A percentile compares a stretch with the other conserved stretches of the same genome.
These are phyloP conservation scores for Oophaga sylvatica DNA, from an alignment of 2,797 vertebrate species.

Conservation along the genomic window DNA sequence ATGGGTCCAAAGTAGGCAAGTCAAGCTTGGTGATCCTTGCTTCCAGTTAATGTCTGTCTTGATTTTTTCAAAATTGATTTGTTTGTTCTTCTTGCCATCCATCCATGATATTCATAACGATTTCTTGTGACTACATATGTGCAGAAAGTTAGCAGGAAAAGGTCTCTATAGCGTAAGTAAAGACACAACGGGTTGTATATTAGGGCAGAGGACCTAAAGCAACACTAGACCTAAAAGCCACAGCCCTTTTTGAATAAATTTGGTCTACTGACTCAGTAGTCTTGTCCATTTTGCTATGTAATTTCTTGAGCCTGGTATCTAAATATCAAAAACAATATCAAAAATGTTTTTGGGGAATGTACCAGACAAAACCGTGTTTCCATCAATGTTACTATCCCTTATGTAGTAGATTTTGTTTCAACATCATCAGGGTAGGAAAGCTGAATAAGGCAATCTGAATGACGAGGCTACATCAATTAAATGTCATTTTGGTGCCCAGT, in stretches of 20 bases:
- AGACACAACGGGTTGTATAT: not conserved
- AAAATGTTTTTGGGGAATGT: not conserved
- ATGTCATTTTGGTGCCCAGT: not conserved
- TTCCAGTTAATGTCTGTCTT: no score
- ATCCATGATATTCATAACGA: no score
- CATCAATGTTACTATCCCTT: not conserved
- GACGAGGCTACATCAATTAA: not conserved
- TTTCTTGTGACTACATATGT: not conserved
- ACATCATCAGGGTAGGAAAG: not conserved
- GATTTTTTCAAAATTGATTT: no score
- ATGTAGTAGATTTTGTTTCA: not conserved
- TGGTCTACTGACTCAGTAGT: not conserved
- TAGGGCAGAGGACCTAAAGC: not conserved
- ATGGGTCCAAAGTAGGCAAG: no score
- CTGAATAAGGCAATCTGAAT: conserved; percentile 3
- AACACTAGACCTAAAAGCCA: not conserved
- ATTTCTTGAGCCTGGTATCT: not conserved
- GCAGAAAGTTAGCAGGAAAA: not conserved
- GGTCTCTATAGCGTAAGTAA: not conserved
- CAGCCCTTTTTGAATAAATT: not conserved
- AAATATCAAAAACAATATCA: not conserved
- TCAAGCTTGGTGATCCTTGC: no score
- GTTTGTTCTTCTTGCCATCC: no score
- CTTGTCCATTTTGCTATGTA: not conserved
- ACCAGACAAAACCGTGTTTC: not conserved